Evolutionary conservation across 2,888 invertebrate species (phyloP).

Genomic region (Xanthorhoe spadicearia): DNA sequence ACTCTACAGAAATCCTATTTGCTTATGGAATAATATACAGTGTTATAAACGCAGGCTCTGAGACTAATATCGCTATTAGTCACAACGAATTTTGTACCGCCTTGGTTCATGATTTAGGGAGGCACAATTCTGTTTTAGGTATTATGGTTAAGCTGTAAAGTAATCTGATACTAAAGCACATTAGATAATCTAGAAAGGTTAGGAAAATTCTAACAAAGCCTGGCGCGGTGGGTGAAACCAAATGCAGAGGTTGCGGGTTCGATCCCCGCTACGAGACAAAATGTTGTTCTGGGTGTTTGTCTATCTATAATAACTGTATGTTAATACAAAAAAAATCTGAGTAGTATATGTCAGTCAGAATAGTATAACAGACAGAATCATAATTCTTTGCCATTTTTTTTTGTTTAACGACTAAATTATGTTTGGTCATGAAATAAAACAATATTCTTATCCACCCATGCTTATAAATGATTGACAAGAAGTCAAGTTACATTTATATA

Average conservation of each 20-base stretch:
- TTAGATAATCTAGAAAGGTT: neutral
- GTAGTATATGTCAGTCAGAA: no score
- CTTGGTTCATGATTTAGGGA: constrained; percentile 44
- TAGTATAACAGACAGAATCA: no score
- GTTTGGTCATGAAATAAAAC: no score
- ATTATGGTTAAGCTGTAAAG: constrained; percentile 45
- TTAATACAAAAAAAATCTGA: no score
- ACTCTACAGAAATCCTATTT: constrained; percentile 37
- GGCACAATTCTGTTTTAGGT: constrained; percentile 38
- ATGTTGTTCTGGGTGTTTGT: no score
- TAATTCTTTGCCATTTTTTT: no score
- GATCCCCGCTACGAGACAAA: no score
- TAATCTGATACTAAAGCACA: constrained; percentile 4
- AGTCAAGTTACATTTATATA: no score
- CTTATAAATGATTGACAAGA: neutral
- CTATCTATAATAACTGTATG: no score
- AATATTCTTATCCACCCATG: neutral
- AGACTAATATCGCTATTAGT: constrained; percentile 61
- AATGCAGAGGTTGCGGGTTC: no score
- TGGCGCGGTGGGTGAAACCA: no score
- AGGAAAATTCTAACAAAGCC: neutral
- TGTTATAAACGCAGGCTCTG: constrained; percentile 55
- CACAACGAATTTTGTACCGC: constrained; percentile 57
- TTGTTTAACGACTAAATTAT: no score
- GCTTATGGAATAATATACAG: constrained; percentile 52